phyloP scores from a whole-genome alignment of 2,113 vertebrate species.

The Nothoprocta pentlandii region DNA sequence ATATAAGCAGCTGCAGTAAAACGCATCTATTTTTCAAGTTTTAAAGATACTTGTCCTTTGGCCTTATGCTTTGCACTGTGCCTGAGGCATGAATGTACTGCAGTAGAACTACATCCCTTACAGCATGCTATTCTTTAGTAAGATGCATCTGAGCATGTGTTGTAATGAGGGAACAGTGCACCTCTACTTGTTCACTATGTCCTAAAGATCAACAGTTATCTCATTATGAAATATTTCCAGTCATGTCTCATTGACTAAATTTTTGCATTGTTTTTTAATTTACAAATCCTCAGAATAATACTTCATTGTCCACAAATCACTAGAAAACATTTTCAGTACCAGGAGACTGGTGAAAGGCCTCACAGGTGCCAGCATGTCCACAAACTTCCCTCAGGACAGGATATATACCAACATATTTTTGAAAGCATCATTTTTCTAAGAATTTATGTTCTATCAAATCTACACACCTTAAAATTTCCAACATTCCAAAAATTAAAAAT shows the following conservation, averaged over 20 bases:
- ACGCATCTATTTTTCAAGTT: slow-evolving; percentile 7
- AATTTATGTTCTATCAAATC: neutral
- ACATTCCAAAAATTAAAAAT: neutral
- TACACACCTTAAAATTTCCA: neutral
- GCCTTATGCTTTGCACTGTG: neutral
- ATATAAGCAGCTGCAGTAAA: neutral
- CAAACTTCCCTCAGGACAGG: neutral
- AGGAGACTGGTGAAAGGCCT: neutral
- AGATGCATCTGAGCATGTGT: neutral
- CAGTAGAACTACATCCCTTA: slow-evolving; percentile 7
- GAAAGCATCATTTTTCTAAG: neutral
- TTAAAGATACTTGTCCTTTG: slow-evolving; percentile 27
- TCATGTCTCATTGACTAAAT: neutral
- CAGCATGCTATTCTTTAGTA: neutral
- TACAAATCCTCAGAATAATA: neutral
- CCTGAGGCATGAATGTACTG: neutral
- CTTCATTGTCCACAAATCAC: neutral
- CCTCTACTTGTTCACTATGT: neutral
- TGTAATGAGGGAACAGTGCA: slow-evolving; percentile 32
- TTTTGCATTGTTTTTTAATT: neutral
- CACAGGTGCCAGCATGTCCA: neutral
- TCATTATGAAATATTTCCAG: slow-evolving; percentile 6
- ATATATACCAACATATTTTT: neutral
- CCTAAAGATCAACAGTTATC: slow-evolving; percentile 1
- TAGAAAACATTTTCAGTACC: neutral